Percentiles rank a stretch among this genome's conserved stretches.
Conservation (phyloP, 2,888 invertebrate genomes). For the Orthosia gothica region DNA sequence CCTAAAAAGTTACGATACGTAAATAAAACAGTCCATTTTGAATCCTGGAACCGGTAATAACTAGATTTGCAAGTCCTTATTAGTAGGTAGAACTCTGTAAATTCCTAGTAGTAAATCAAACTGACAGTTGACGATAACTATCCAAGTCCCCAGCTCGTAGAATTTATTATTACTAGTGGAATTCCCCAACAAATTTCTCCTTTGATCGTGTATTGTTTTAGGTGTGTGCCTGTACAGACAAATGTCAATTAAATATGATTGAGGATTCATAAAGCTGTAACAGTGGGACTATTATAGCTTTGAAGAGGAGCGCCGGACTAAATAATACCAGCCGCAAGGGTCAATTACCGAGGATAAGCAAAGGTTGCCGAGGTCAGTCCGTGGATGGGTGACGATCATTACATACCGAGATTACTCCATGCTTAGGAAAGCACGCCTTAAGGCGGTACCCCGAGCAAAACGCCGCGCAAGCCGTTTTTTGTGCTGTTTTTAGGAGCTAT, state of each 20-base stretch:
- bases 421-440: too few relatives aligned
- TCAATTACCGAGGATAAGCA: background rate
- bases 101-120: slow-evolving; percentile 21
- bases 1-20: background rate
- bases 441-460: too few relatives aligned
- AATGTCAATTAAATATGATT: slow-evolving; percentile 23
- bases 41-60: background rate
- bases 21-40: background rate
- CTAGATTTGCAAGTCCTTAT: background rate
- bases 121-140: slow-evolving; percentile 39
- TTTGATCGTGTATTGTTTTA: slow-evolving; percentile 20
- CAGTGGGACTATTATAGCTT: too few relatives aligned
- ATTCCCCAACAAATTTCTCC: slow-evolving; percentile 31
- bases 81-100: background rate
- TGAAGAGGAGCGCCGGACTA: background rate
- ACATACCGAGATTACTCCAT: too few relatives aligned
- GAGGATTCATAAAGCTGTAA: background rate
- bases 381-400: background rate
- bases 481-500: too few relatives aligned
- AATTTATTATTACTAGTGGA: slow-evolving; percentile 39
- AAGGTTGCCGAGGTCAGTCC: too few relatives aligned
- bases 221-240: background rate
- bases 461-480: too few relatives aligned
- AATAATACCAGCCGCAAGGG: background rate
- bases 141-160: slow-evolving; percentile 15